Percentiles rank a stretch among this genome's conserved stretches.
phyloP scores from a whole-genome alignment of 2,888 invertebrate genomes.

The Andrena fulva region DNA sequence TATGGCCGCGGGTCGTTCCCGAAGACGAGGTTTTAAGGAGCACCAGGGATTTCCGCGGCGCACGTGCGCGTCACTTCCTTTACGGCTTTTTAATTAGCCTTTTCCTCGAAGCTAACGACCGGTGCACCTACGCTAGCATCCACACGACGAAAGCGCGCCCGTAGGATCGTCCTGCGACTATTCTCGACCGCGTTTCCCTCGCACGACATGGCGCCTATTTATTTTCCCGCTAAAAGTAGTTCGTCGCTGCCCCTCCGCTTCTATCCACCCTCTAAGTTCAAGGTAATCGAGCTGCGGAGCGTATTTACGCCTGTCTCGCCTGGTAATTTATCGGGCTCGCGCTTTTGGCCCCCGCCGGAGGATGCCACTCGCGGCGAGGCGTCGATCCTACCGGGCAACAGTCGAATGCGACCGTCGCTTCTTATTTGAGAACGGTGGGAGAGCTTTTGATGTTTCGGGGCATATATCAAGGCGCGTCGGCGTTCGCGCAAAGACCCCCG shows the following conservation, averaged over 20 bases:
- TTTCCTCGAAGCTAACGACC: slow-evolving; percentile 71
- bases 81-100: slow-evolving; percentile 75
- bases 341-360: slow-evolving; percentile 37
- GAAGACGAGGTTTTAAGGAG: slow-evolving; percentile 25
- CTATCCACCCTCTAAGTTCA: slow-evolving; percentile 59
- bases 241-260: slow-evolving; percentile 24
- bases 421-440: slow-evolving; percentile 42
- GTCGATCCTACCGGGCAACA: slow-evolving; percentile 38
- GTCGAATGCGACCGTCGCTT: slow-evolving; percentile 20
- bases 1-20: neutral
- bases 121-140: slow-evolving; percentile 6
- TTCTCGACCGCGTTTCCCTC: slow-evolving; percentile 53
- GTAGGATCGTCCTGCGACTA: slow-evolving; percentile 50
- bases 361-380: slow-evolving; percentile 38
- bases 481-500: neutral
- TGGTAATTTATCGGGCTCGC: slow-evolving; percentile 61
- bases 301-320: slow-evolving; percentile 61
- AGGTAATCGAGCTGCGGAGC: slow-evolving; percentile 64
- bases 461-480: slow-evolving; percentile 19
- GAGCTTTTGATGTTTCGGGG: slow-evolving; percentile 55
- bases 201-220: slow-evolving; percentile 68
- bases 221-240: slow-evolving; percentile 70
- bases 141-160: slow-evolving; percentile 19
- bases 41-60: slow-evolving; percentile 50
- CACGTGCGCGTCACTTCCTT: slow-evolving; percentile 73